A percentile compares a stretch with the other conserved stretches of the same genome.
phyloP scores from a whole-genome alignment of 2,888 invertebrate genomes.

The Hirtodrosophila trivittata region DNA sequence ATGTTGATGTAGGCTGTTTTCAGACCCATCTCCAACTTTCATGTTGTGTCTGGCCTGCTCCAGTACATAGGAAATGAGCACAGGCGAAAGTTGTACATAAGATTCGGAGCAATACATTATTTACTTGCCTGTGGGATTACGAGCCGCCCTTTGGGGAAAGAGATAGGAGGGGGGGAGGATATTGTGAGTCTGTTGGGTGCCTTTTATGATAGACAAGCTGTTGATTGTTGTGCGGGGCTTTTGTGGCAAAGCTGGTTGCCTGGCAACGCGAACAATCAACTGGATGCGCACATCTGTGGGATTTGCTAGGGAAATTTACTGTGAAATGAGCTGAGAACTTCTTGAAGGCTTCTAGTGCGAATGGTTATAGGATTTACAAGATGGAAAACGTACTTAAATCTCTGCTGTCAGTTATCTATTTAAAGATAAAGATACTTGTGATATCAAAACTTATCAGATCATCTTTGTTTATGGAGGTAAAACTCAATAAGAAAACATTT shows the following conservation, averaged over 20 bases:
- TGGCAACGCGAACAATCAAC: constrained; percentile 26
- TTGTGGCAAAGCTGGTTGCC: constrained; percentile 13
- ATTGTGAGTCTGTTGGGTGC: constrained; percentile 6
- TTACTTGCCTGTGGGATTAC: constrained; percentile 19
- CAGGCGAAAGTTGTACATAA: constrained; percentile 63
- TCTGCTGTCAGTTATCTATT: too few species aligned
- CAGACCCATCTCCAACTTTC: constrained; percentile 6
- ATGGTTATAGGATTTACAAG: constrained; percentile 6
- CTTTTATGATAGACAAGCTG: constrained; percentile 48
- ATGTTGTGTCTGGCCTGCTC: constrained; percentile 19
- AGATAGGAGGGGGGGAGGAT: too few species aligned
- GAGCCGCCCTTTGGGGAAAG: too few species aligned
- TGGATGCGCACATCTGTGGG: constrained; percentile 9
- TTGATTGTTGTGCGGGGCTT: constrained; percentile 56
- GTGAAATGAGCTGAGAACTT: too few species aligned
- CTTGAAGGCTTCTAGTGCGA: too few species aligned
- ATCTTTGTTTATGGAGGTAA: too few species aligned
- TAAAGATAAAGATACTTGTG: too few species aligned
- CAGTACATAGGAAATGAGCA: constrained; percentile 32
- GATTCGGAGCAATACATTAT: constrained; percentile 34
- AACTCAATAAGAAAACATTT: too few species aligned
- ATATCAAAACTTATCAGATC: too few species aligned
- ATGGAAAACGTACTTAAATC: neutral
- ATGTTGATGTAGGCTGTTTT: constrained; percentile 33
- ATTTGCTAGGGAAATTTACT: constrained; percentile 5